phyloP scores from a whole-genome alignment of 2,888 invertebrate species.

The Labia minor region DNA sequence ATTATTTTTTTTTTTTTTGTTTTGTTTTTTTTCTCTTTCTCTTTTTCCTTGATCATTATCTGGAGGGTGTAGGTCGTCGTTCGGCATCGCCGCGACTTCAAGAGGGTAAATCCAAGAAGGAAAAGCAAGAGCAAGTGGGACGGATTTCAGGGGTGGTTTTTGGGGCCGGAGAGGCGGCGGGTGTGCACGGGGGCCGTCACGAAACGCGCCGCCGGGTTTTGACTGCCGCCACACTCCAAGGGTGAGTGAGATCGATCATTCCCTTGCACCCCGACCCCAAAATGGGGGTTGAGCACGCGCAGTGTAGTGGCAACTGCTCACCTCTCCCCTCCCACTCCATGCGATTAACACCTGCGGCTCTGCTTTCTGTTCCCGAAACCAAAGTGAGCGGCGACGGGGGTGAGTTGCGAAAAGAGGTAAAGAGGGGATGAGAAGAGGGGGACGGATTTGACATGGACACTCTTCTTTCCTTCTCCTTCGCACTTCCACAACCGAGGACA shows the following conservation, averaged over 20 bases:
- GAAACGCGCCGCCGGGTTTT: neutral
- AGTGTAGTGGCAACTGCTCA: neutral
- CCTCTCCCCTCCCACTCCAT: neutral
- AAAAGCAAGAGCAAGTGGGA: neutral
- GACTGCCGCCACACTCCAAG: neutral
- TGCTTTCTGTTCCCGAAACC: constrained; percentile 13
- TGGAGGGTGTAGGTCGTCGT: no score
- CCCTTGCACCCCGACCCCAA: neutral
- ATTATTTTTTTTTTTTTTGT: neutral
- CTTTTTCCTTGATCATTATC: neutral
- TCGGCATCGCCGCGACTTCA: neutral
- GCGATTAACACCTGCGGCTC: constrained; percentile 13
- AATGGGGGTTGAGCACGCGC: constrained; percentile 1
- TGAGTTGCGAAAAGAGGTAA: neutral
- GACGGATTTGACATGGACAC: no score
- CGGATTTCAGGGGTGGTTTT: neutral
- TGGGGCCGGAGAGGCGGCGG: no score
- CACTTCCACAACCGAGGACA: no score
- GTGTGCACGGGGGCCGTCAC: no score
- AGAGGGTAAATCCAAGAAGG: neutral
- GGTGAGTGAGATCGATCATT: constrained; percentile 3
- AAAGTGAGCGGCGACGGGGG: neutral
- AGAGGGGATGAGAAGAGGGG: neutral
- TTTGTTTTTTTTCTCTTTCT: neutral
- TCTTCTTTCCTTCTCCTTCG: no score